These are phyloP conservation scores for Anagyrus pseudococci DNA, from an alignment of 2,888 invertebrate genomes.

Conservation along the genomic window DNA sequence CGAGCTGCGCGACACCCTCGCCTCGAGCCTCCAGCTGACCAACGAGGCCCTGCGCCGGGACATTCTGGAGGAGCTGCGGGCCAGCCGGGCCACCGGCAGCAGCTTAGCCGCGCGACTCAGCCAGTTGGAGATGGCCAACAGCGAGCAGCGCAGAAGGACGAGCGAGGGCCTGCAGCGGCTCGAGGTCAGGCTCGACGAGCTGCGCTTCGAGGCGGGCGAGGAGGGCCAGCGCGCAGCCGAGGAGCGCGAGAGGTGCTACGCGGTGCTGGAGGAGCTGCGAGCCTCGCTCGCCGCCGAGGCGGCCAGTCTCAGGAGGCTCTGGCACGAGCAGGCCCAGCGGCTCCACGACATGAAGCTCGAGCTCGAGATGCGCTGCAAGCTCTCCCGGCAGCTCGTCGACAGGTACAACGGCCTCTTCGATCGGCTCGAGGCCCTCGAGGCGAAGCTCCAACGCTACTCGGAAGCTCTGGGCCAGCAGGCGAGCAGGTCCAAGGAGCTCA, in stretches of 20 bases:
- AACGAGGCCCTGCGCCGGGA: constrained; percentile 43
- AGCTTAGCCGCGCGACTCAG: constrained; percentile 40
- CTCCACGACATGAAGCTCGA: constrained; percentile 65
- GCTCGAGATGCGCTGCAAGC: constrained; percentile 64
- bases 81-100: constrained; percentile 25
- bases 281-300: constrained; percentile 58
- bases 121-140: constrained; percentile 41
- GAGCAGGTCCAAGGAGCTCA: constrained; percentile 42
- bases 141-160: constrained; percentile 42
- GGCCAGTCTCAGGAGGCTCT: constrained; percentile 54
- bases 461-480: constrained; percentile 38
- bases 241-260: constrained; percentile 39
- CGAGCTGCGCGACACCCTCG: constrained; percentile 41
- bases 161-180: constrained; percentile 44
- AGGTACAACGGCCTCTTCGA: constrained; percentile 64
- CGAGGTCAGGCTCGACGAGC: constrained; percentile 40
- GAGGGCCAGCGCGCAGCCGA: constrained; percentile 37
- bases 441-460: constrained; percentile 47
- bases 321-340: constrained; percentile 57
- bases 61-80: constrained; percentile 41
- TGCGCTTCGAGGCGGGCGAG: constrained; percentile 40
- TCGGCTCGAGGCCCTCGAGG: constrained; percentile 64
- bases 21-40: constrained; percentile 39
- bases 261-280: constrained; percentile 54
- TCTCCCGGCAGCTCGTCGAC: constrained; percentile 59